Base-by-base conservation (phyloP, 2,113 vertebrate genomes). In the Glaucomys volans region DNA sequence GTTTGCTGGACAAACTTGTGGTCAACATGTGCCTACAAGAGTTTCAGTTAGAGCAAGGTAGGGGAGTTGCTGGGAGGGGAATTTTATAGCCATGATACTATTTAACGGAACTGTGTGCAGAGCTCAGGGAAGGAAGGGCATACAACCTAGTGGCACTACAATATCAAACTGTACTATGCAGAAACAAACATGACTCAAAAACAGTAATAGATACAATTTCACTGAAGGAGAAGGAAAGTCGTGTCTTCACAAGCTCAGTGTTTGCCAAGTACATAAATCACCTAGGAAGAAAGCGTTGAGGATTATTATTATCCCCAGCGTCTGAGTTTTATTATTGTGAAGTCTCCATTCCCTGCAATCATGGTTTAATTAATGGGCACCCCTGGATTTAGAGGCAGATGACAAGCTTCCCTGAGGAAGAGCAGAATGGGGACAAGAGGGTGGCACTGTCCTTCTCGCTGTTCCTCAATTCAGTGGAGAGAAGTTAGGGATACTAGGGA, bases 201-300 rank as follows among this genome's bases (percentile, higher is more conserved):
- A 44, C 3, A 40, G n/a, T 57, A 37, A 81, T 22, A 47, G 62
- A 16, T 42, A 76, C 3, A 32, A 50, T 76, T 91, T 87, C 37
- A 32, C 32, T 59, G 44, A 69, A 75, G 69, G 28, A 69, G 52
- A 91, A 83, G 28, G 32, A 62, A 92, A 50, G 20, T 35, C 66
- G 54, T 30, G 9, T 24, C 28, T 90, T 91, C 12, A 54, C 13
- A 83, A 64, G 87, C 12, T 26, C 67, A 71, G 30, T 47, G 22
- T 87, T 86, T 89, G 59, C 74, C 86, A 85, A 81, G 59, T 88
- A 24, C 17, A 16, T 87, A 66, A 95, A 50, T 89, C 62, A 64
- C 14, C 26, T 10, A 40, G 14, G 54, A 52, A 42, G 64, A 89
- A 66, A 28, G n/a, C 66, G 52, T 62, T 85, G 92, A 37, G 35